Conservation (phyloP, 2,797 vertebrate genomes). For the Zalophus californianus region DNA sequence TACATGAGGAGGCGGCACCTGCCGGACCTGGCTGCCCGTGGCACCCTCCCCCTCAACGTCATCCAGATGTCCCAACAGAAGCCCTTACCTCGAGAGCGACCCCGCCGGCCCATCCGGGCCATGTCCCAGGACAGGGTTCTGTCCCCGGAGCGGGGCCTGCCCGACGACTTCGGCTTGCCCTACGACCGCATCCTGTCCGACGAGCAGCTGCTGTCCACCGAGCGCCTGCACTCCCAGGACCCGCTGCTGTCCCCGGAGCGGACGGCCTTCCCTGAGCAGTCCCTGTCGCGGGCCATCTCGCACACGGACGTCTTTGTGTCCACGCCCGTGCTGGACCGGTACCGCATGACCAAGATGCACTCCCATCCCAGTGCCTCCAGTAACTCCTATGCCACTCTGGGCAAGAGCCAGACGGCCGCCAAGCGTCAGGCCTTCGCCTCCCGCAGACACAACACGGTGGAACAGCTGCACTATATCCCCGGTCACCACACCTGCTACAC, state of each 20-base stretch:
- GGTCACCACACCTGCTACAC: slow-evolving; percentile 98
- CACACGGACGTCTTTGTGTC: slow-evolving; percentile 99
- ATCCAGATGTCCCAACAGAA: slow-evolving; percentile 96
- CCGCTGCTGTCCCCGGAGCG: slow-evolving; percentile 97
- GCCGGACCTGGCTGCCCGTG: slow-evolving; percentile 96
- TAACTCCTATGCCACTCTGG: slow-evolving; percentile 96
- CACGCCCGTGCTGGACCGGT: slow-evolving; percentile 98
- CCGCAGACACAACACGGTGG: slow-evolving; percentile 98
- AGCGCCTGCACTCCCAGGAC: slow-evolving; percentile 98
- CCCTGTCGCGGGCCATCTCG: slow-evolving; percentile 96
- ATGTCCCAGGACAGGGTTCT: slow-evolving; percentile 99
- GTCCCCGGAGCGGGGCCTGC: slow-evolving; percentile 92
- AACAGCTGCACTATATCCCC: slow-evolving; percentile 98
- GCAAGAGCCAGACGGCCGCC: slow-evolving; percentile 94
- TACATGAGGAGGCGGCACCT: slow-evolving; percentile 97
- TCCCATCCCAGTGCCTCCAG: slow-evolving; percentile 99
- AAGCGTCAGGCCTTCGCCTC: slow-evolving; percentile 99
- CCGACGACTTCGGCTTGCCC: slow-evolving; percentile 93
- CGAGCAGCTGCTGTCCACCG: slow-evolving; percentile 96
- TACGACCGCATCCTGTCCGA: slow-evolving; percentile 97
- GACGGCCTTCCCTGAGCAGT: slow-evolving; percentile 94
- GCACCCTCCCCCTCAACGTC: slow-evolving; percentile 97
- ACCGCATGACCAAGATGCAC: slow-evolving; percentile 99
- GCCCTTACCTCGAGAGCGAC: slow-evolving; percentile 92
- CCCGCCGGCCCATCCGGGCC: slow-evolving; percentile 95